Conservation (phyloP, 2,797 vertebrate genomes). For the Brotula barbata region DNA sequence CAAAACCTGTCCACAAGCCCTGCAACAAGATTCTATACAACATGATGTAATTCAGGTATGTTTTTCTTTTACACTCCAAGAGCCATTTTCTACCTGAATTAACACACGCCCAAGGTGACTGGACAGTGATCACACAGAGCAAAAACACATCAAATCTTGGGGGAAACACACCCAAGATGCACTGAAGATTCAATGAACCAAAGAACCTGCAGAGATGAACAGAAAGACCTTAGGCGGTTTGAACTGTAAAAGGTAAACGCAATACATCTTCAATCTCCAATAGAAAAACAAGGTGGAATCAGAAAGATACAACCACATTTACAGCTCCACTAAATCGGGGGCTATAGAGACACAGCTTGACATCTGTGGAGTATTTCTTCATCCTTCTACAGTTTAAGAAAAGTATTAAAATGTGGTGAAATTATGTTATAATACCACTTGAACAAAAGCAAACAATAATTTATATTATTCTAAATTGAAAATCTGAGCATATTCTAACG, state of each 20-base stretch:
- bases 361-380: too few species aligned
- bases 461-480: too few species aligned
- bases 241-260: slow-evolving; percentile 12
- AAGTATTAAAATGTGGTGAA: too few species aligned
- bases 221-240: slow-evolving; percentile 18
- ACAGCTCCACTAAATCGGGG: too few species aligned
- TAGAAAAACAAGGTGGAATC: neutral
- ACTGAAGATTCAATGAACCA: slow-evolving; percentile 29
- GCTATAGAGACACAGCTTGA: too few species aligned
- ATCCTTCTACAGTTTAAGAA: too few species aligned
- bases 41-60: neutral
- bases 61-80: slow-evolving; percentile 16
- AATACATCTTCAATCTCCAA: neutral
- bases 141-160: slow-evolving; percentile 25
- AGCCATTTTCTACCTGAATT: slow-evolving; percentile 31
- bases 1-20: slow-evolving; percentile 2
- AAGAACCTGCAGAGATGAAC: slow-evolving; percentile 7
- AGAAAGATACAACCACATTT: neutral
- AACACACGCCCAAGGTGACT: slow-evolving; percentile 22
- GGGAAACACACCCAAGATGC: slow-evolving; percentile 17
- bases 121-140: slow-evolving; percentile 20
- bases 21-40: neutral
- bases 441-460: too few species aligned
- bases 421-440: too few species aligned
- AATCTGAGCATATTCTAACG: too few species aligned